Base-by-base conservation (phyloP, 2,888 invertebrate species). In the Masnerella sp. region DNA sequence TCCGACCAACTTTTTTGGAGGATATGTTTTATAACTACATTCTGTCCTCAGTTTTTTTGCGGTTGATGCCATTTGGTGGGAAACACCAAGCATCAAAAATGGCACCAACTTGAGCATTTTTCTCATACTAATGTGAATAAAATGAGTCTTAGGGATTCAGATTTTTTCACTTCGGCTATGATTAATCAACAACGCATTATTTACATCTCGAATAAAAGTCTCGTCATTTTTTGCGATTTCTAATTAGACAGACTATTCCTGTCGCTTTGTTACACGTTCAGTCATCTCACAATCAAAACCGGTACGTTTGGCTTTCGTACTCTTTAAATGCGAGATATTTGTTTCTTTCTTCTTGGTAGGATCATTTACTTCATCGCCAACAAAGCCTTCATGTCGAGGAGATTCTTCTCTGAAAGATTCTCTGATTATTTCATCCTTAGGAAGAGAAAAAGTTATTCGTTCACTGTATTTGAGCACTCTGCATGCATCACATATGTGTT, bases 401-500 rank as follows among this genome's bases (percentile, higher is more conserved):
- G 28, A n/a, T 2, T 28, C 28, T 28, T n/a, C n/a, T n/a, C n/a
- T n/a, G n/a, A n/a, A n/a, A n/a, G n/a, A n/a, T n/a, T n/a, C n/a
- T n/a, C n/a, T n/a, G n/a, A n/a, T n/a, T n/a, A n/a, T n/a, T n/a
- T n/a, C n/a, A n/a, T n/a, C n/a, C n/a, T n/a, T n/a, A n/a, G n/a
- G n/a, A n/a, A n/a, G n/a, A n/a, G n/a, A n/a, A n/a, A n/a, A n/a
- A n/a, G n/a, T n/a, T n/a, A n/a, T n/a, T n/a, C n/a, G n/a, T n/a
- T n/a, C n/a, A n/a, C n/a, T n/a, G n/a, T n/a, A 28, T n/a, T 34
- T 34, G 5, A 34, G 34, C 9, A 34, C 34, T 52, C 40, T 2
- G 14, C 65, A 65, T 18, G 54, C 25, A 45, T 12, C 15, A 20
- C 64, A 64, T 22, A 64, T 45, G 14, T 36, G 54, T 5, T 45